Percentiles rank a stretch among this genome's conserved stretches.
Evolutionary conservation across 2,888 invertebrate genomes (phyloP).

Genomic region (Tortrix viridana): DNA sequence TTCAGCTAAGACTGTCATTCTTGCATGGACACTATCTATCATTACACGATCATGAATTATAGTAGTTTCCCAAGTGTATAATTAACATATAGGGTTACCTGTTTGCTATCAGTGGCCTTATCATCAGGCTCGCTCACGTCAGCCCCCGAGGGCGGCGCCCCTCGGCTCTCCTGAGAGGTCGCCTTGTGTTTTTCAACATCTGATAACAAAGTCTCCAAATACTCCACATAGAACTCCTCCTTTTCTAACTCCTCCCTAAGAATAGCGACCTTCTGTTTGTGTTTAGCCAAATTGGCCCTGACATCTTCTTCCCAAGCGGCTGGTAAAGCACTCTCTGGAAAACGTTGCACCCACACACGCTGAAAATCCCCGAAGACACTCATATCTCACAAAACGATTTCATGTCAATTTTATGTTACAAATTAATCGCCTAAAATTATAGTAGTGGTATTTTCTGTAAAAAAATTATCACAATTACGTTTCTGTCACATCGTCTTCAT

Average conservation of each 20-base stretch:
- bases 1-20: constrained; percentile 8
- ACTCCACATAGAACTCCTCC: constrained; percentile 95
- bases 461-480: constrained; percentile 40
- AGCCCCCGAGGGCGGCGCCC: constrained; percentile 79
- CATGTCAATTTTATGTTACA: constrained; percentile 80
- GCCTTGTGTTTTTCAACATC: constrained; percentile 94
- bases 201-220: constrained; percentile 91
- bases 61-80: constrained; percentile 38
- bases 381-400: constrained; percentile 86
- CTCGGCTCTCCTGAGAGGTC: constrained; percentile 73
- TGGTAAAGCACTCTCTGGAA: constrained; percentile 95
- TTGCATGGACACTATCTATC: constrained; percentile 1
- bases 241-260: constrained; percentile 94
- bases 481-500: constrained; percentile 38
- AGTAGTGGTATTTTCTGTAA: constrained; percentile 29
- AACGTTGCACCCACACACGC: constrained; percentile 95
- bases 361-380: constrained; percentile 96
- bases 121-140: constrained; percentile 74
- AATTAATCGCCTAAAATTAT: constrained; percentile 50
- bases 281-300: constrained; percentile 93
- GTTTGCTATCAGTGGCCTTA: constrained; percentile 77
- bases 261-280: constrained; percentile 93
- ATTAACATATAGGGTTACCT: constrained; percentile 59
- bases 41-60: constrained; percentile 10
- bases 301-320: constrained; percentile 97